Percentiles rank a stretch among this genome's conserved stretches.
Evolutionary conservation across 2,888 invertebrate genomes (phyloP).

Genomic region (Ischnura elegans): DNA sequence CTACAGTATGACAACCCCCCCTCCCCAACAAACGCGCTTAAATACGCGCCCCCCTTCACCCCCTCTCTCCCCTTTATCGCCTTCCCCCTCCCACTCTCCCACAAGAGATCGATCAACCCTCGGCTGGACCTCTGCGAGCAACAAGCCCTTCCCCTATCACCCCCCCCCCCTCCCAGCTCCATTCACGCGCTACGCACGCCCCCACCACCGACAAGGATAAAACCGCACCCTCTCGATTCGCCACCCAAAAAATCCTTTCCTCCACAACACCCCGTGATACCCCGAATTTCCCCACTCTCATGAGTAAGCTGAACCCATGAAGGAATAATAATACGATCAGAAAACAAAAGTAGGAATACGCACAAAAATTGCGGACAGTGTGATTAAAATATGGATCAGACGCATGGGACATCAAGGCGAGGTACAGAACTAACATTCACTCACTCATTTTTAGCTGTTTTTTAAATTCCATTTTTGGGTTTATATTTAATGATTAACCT

Average conservation of each 20-base stretch:
- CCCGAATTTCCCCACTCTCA: too few relatives aligned
- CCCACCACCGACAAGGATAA: not conserved
- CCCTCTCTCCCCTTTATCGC: not conserved
- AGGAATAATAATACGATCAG: too few relatives aligned
- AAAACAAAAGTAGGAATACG: too few relatives aligned
- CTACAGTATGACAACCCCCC: too few relatives aligned
- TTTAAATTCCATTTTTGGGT: too few relatives aligned
- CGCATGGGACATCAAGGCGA: too few relatives aligned
- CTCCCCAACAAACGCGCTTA: not conserved
- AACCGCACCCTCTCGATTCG: not conserved
- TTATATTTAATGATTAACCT: too few relatives aligned
- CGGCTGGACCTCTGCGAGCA: conserved; percentile 24
- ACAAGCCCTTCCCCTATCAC: not conserved
- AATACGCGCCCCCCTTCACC: not conserved
- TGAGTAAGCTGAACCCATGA: too few relatives aligned
- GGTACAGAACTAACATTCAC: too few relatives aligned
- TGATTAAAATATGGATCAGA: too few relatives aligned
- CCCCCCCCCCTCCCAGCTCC: not conserved
- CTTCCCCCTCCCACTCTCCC: not conserved
- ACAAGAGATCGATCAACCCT: conserved; percentile 9
- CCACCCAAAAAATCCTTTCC: not conserved
- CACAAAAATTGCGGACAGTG: too few relatives aligned
- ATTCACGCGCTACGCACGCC: not conserved
- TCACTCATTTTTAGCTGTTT: too few relatives aligned
- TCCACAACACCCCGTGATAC: not conserved